Conservation (phyloP, 1,140 invertebrate genomes). For the Lepidostoma basale region DNA sequence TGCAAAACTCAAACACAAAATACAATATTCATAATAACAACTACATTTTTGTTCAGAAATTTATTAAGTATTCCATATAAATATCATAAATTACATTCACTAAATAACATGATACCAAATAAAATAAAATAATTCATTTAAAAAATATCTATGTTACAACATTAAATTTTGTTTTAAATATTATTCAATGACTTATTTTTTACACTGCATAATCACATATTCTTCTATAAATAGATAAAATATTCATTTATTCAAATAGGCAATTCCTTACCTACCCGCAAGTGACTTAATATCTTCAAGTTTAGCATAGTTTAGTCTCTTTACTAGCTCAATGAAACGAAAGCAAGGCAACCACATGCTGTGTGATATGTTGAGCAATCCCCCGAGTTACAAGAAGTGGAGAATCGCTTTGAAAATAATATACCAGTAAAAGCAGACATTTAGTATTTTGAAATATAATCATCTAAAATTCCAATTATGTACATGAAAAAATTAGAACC, state of each 20-base stretch:
- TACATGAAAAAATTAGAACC: too few relatives aligned
- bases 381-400: not conserved
- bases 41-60: slow-evolving; percentile 37
- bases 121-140: slow-evolving; percentile 42
- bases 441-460: too few relatives aligned
- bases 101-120: slow-evolving; percentile 45
- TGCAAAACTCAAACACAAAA: too few relatives aligned
- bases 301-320: not conserved
- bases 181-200: slow-evolving; percentile 44
- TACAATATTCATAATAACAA: too few relatives aligned
- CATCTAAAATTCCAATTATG: too few relatives aligned
- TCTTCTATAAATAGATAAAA: slow-evolving; percentile 29
- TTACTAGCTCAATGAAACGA: slow-evolving; percentile 21
- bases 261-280: not conserved
- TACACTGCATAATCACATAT: slow-evolving; percentile 40
- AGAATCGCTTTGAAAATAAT: too few relatives aligned
- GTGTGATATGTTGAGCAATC: slow-evolving; percentile 32
- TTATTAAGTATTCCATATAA: slow-evolving; percentile 46
- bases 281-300: slow-evolving; percentile 3
- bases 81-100: slow-evolving; percentile 47
- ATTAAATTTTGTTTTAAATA: slow-evolving; percentile 46
- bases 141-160: slow-evolving; percentile 45
- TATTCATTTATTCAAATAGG: slow-evolving; percentile 18
- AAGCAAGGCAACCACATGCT: slow-evolving; percentile 23
- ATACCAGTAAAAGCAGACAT: too few relatives aligned